A percentile compares a stretch with the other conserved stretches of the same genome.
These are phyloP conservation scores for Perccottus glenii DNA, from an alignment of 2,113 vertebrate genomes.

Conservation along the genomic window DNA sequence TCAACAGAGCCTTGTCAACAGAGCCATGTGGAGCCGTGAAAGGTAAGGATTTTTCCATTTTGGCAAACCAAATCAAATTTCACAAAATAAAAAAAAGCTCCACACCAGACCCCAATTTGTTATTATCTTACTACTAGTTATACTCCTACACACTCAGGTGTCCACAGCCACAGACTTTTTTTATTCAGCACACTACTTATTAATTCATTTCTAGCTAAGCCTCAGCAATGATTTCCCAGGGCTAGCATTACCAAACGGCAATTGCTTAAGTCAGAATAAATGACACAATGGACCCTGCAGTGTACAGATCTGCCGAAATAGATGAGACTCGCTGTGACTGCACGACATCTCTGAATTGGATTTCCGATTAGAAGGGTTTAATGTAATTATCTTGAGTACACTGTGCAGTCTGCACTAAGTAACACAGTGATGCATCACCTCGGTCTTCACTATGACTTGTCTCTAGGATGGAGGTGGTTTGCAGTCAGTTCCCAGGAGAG, in stretches of 20 bases:
- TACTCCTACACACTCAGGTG: slow-evolving; percentile 14
- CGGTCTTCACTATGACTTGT: slow-evolving; percentile 11
- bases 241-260: slow-evolving; percentile 55
- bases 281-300: slow-evolving; percentile 52
- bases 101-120: slow-evolving; percentile 15
- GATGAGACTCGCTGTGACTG: slow-evolving; percentile 36
- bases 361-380: slow-evolving; percentile 71
- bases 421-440: slow-evolving; percentile 55
- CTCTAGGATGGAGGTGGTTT: slow-evolving; percentile 14
- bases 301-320: slow-evolving; percentile 34
- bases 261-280: slow-evolving; percentile 54
- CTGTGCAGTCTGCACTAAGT: slow-evolving; percentile 39
- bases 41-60: slow-evolving; percentile 62
- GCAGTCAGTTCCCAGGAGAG: slow-evolving; percentile 18
- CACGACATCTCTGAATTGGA: slow-evolving; percentile 69
- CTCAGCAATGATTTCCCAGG: slow-evolving; percentile 55
- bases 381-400: slow-evolving; percentile 73
- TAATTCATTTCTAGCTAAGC: slow-evolving; percentile 41
- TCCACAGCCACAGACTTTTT: slow-evolving; percentile 16
- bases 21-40: slow-evolving; percentile 7
- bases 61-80: slow-evolving; percentile 56
- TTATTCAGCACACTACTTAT: slow-evolving; percentile 5
- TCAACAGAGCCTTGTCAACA: not conserved
- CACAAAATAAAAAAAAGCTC: slow-evolving; percentile 36
- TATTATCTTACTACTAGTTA: slow-evolving; percentile 19